Evolutionary conservation across 2,113 vertebrate species (phyloP), one percentile per base, ranked within the genome.

Genomic region (Calyptommatus sinebrachiatus): DNA sequence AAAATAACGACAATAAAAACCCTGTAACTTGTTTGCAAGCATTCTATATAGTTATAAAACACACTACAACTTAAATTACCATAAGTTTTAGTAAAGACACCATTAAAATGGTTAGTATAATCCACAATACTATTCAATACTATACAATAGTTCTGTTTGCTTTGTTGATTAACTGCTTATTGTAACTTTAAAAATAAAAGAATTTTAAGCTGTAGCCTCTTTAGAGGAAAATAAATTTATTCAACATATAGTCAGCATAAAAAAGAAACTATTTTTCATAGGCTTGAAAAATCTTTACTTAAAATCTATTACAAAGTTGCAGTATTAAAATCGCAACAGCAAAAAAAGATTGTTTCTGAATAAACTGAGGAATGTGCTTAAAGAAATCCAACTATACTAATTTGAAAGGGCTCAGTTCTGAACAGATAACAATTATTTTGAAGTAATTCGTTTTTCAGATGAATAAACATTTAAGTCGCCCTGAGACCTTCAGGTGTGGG

Each of bases 21-120:
- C 35, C 84, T 71, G 70, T 72, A 89, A 83, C 89, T 81, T 86
- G 45, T 77, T 71, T 89, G 86, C 80, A 29, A 48, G 80, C 83
- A 91, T 91, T 93, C 90, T 90, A 92, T 85, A 88, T 60, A 74
- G 85, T 81, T 82, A 79, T 86, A 86, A 85, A 82, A 86, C 88
- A 88, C 86, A 89, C 75, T 87, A 79, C 83, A 75, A 82, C 88
- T 89, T 86, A 76, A n/a, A 86, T 85, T 90, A 2, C 84, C 86
- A 48, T 88, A 88, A 82, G 83, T 48, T 88, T 29, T 53, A 78
- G 78, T 81, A 84, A 80, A 86, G 83, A 92, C 14, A 48, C 83
- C 77, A 86, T 88, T 89, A 80, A 66, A 73, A 71, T 84, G 85
- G 92, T 89, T 81, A 89, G 80, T 87, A 73, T 0, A n/a, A 83